Conservation (phyloP, 2,113 vertebrate species). For the Dromaius novaehollandiae region DNA sequence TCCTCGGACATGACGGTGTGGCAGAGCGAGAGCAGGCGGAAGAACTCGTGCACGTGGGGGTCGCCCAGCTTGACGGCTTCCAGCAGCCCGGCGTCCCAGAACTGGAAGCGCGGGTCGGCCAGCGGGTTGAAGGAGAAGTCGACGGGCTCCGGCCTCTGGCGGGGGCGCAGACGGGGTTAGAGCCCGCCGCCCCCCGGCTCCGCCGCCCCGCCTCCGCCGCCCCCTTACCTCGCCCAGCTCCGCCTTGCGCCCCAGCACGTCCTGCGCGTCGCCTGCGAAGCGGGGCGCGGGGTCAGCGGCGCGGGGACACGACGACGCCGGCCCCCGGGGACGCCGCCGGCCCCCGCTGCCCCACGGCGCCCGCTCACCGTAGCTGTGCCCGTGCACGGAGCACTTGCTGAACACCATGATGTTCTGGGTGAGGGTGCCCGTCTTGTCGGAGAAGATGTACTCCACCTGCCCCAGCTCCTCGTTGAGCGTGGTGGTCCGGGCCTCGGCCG, state of each 20-base stretch:
- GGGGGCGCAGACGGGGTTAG: neutral
- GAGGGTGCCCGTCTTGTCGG: constrained; percentile 93
- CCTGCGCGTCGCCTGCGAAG: constrained; percentile 82
- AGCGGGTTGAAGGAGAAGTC: constrained; percentile 92
- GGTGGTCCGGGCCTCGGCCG: constrained; percentile 90
- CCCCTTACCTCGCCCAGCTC: constrained; percentile 81
- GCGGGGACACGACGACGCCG: no score
- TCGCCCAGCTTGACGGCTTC: constrained; percentile 87
- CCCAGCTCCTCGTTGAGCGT: constrained; percentile 93
- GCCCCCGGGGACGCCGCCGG: neutral
- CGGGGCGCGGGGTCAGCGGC: neutral
- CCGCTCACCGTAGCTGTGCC: constrained; percentile 82
- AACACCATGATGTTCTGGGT: constrained; percentile 97
- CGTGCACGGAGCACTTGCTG: constrained; percentile 91
- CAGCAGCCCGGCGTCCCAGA: constrained; percentile 87
- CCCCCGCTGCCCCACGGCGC: neutral
- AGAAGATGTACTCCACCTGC: constrained; percentile 96
- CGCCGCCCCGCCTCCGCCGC: accelerated
- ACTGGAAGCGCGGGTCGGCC: constrained; percentile 86
- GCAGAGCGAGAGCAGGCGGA: constrained; percentile 91
- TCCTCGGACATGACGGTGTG: constrained; percentile 96
- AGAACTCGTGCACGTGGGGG: constrained; percentile 85
- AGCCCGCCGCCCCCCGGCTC: accelerated
- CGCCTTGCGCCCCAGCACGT: constrained; percentile 78
- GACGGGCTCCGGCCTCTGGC: constrained; percentile 77